Evolutionary conservation across 2,113 vertebrate species (phyloP).

Genomic region (Anoplopoma fimbria): DNA sequence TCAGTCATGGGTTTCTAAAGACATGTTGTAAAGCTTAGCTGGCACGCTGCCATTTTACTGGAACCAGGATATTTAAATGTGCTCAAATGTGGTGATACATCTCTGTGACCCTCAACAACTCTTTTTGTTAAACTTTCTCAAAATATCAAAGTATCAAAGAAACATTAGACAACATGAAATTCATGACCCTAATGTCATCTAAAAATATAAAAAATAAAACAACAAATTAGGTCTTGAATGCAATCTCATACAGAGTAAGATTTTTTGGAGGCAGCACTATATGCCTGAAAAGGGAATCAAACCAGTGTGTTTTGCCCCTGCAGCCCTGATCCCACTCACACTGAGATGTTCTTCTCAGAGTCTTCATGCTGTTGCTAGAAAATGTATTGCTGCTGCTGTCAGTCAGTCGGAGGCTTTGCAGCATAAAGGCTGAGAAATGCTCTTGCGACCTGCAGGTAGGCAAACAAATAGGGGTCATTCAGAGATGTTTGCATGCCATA

Average conservation of each 20-base stretch:
- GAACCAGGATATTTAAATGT: background rate
- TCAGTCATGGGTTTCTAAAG: constrained; percentile 14
- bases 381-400: constrained; percentile 1
- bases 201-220: no score
- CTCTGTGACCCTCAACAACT: background rate
- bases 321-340: constrained; percentile 1
- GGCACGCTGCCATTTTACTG: background rate
- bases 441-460: background rate
- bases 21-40: background rate
- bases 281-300: background rate
- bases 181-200: background rate
- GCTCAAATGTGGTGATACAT: background rate
- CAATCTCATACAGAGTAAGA: no score
- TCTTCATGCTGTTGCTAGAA: background rate
- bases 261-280: no score
- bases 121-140: background rate
- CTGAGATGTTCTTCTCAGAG: background rate
- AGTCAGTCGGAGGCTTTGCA: background rate
- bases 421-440: background rate
- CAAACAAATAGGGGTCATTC: background rate
- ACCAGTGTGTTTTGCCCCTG: background rate
- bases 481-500: background rate
- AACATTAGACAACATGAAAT: no score
- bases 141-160: no score
- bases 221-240: no score